Evolutionary conservation across 2,113 vertebrate genomes (phyloP).

Genomic region (Macquaria ambigua): DNA sequence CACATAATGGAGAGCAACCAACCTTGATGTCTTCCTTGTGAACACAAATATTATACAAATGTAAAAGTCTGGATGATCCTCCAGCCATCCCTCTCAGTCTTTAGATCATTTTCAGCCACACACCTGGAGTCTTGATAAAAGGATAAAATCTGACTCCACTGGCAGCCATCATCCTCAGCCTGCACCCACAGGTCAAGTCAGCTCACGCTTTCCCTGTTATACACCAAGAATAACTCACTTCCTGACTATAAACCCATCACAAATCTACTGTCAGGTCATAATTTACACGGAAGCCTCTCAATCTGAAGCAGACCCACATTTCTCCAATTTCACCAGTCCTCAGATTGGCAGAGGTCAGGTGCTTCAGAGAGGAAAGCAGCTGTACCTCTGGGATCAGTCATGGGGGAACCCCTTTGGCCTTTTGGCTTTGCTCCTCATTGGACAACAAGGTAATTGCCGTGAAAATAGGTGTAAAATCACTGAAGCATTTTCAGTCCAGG

Average conservation of each 20-base stretch:
- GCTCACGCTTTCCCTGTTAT: slow-evolving; percentile 59
- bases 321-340: slow-evolving; percentile 62
- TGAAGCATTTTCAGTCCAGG: slow-evolving; percentile 48
- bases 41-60: slow-evolving; percentile 33
- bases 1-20: slow-evolving; percentile 6
- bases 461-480: slow-evolving; percentile 60
- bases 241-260: slow-evolving; percentile 66
- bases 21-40: slow-evolving; percentile 22
- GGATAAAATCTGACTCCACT: slow-evolving; percentile 38
- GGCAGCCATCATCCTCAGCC: slow-evolving; percentile 22
- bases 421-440: slow-evolving; percentile 42
- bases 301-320: slow-evolving; percentile 59
- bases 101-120: slow-evolving; percentile 51
- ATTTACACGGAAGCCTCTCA: slow-evolving; percentile 60
- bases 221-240: slow-evolving; percentile 70
- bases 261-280: slow-evolving; percentile 59
- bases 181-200: slow-evolving; percentile 56
- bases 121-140: slow-evolving; percentile 61
- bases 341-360: slow-evolving; percentile 71
- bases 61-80: slow-evolving; percentile 36
- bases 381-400: slow-evolving; percentile 51
- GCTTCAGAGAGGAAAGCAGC: slow-evolving; percentile 59
- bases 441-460: slow-evolving; percentile 47
- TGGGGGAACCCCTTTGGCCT: slow-evolving; percentile 52
- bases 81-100: slow-evolving; percentile 28